Evolutionary conservation across 2,888 invertebrate species (phyloP).

Genomic region (Conchocele bisecta): DNA sequence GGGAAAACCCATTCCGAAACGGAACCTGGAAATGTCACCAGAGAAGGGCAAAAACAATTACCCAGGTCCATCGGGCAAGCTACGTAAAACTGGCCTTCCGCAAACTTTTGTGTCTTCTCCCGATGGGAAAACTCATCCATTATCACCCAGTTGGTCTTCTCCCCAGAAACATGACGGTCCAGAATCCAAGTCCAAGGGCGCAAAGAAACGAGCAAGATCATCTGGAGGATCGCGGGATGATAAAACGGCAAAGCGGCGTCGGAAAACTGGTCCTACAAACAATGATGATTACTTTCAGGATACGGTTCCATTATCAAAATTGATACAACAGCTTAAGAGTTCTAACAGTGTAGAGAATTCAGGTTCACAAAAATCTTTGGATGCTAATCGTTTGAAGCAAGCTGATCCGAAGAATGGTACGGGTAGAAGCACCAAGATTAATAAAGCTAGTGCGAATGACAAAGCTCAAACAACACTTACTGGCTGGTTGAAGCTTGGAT

Average conservation of each 20-base stretch:
- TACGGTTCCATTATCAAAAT: too few species aligned
- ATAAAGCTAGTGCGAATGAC: constrained; percentile 9
- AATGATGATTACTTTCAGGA: too few species aligned
- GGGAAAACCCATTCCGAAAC: constrained; percentile 9
- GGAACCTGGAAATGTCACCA: constrained; percentile 1
- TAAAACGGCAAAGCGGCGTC: too few species aligned
- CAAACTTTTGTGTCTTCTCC: neutral
- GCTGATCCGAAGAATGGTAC: neutral
- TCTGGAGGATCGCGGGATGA: too few species aligned
- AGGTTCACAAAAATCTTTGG: neutral
- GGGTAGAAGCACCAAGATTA: constrained; percentile 1
- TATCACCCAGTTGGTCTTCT: neutral
- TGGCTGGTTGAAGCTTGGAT: constrained; percentile 5
- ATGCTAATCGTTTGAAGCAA: neutral
- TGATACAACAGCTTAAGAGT: too few species aligned
- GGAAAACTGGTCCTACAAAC: too few species aligned
- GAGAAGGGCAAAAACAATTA: constrained; percentile 34
- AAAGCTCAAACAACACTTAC: constrained; percentile 13
- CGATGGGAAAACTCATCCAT: neutral
- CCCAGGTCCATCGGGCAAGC: constrained; percentile 42
- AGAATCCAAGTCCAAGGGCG: neutral
- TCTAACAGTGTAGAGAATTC: neutral
- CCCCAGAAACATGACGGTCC: neutral
- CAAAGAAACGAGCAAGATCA: neutral
- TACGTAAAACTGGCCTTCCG: constrained; percentile 38